phyloP scores from a whole-genome alignment of 2,797 vertebrate genomes.

The Sebastiscus tertius region DNA sequence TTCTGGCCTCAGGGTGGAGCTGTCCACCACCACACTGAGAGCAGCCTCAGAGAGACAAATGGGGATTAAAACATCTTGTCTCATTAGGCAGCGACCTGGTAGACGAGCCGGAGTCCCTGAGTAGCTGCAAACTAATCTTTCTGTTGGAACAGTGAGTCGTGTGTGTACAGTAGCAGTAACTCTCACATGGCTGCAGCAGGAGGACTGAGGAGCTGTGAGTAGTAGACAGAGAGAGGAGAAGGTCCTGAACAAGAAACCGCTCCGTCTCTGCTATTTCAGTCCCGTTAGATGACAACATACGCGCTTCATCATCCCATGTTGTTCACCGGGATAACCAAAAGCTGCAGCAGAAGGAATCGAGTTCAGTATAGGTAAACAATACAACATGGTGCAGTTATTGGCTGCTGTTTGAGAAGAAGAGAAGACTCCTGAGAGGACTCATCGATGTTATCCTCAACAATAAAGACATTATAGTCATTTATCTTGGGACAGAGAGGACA shows the following conservation, averaged over 20 bases:
- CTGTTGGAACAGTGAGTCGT: constrained; percentile 1
- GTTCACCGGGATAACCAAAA: constrained; percentile 31
- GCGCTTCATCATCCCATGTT: constrained; percentile 47
- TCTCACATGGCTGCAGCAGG: constrained; percentile 60
- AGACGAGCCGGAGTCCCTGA: constrained; percentile 49
- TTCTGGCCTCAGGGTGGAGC: constrained; percentile 76
- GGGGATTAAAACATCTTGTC: constrained; percentile 84
- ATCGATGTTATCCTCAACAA: constrained; percentile 66
- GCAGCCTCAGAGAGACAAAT: constrained; percentile 61
- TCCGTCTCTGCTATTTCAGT: constrained; percentile 37
- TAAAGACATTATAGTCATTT: constrained; percentile 55
- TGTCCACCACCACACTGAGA: constrained; percentile 59
- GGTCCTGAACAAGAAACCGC: constrained; percentile 31
- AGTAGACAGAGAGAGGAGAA: constrained; percentile 1
- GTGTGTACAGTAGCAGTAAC: constrained; percentile 29
- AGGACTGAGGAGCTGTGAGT: constrained; percentile 20
- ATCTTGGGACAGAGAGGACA: constrained; percentile 66
- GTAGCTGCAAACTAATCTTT: constrained; percentile 45
- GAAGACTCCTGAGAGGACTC: constrained; percentile 6
- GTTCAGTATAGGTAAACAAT: background rate
- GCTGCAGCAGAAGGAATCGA: constrained; percentile 4
- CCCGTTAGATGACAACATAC: constrained; percentile 65
- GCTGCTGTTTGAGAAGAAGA: constrained; percentile 30
- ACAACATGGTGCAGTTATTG: constrained; percentile 16
- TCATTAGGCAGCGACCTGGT: constrained; percentile 66